Base-by-base conservation (phyloP, 1,140 invertebrate species). In the Notospermus geniculatus region DNA sequence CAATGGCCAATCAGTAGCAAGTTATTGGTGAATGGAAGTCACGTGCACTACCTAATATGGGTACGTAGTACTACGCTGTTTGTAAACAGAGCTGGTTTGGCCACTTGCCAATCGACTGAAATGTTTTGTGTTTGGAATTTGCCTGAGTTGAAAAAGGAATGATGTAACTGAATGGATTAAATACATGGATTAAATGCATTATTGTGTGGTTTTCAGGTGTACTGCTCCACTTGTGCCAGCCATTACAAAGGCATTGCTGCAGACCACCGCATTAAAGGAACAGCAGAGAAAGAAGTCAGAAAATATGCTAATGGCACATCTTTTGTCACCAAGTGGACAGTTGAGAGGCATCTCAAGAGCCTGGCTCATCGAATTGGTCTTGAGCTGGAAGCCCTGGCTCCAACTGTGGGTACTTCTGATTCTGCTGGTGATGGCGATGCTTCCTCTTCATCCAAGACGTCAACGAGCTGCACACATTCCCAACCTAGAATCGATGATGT, bases 191-290 rank as follows among this genome's bases (percentile, higher is more conserved):
- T n/a, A n/a, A n/a, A n/a, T n/a, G n/a, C n/a, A n/a, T n/a, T n/a
- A n/a, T n/a, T n/a, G n/a, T n/a, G n/a, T n/a, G n/a, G n/a, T 43
- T 50, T 50, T 27, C 46, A 50, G 46, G 25, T 50, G 19, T 50
- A 50, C 46, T 50, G 46, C 25, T 23, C n/a, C 19, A 19, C n/a
- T 7, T 50, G 46, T n/a, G 46, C 46, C 46, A 50, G 46, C 4
- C n/a, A 50, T n/a, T 9, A 23, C 25, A 27, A n/a, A n/a, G 46
- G 19, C 46, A 50, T 50, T n/a, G n/a, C 9, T 19, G 25, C n/a
- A 7, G 46, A 50, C 46, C n/a, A 27, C 19, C 46, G 46, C 25
- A 27, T 50, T 7, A 50, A 50, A n/a, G 46, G 25, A 5, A 5
- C 4, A 50, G 25, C 25, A 23, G n/a, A 4, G 5, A 50, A 23